Evolutionary conservation across 2,888 invertebrate genomes (phyloP).

Genomic region (Coleophora deauratella): DNA sequence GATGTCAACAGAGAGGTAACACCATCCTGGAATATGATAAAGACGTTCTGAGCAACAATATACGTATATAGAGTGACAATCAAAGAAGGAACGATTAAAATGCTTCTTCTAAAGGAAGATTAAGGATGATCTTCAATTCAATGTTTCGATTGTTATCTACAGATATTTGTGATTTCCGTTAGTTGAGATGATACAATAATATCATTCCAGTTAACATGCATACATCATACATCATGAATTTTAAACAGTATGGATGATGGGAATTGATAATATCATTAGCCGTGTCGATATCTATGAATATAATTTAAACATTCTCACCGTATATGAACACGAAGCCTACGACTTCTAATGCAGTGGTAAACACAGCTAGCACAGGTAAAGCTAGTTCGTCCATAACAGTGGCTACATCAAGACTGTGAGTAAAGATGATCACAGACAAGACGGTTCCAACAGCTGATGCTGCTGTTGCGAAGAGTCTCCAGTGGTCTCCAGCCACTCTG

Average conservation of each 20-base stretch:
- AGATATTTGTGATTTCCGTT: too few species aligned
- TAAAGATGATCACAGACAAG: conserved; percentile 48
- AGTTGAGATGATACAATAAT: too few species aligned
- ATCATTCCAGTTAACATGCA: too few species aligned
- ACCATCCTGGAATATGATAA: conserved; percentile 53
- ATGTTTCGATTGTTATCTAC: too few species aligned
- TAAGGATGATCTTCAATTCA: too few species aligned
- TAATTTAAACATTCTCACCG: conserved; percentile 31
- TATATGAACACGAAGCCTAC: conserved; percentile 64
- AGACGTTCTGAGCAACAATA: too few species aligned
- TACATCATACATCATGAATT: too few species aligned
- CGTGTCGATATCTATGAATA: background rate
- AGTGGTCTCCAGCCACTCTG: conserved; percentile 50
- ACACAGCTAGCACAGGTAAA: conserved; percentile 48
- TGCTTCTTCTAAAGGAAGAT: too few species aligned
- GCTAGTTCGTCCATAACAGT: conserved; percentile 50
- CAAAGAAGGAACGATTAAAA: too few species aligned
- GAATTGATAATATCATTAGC: too few species aligned
- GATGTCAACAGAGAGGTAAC: conserved; percentile 50
- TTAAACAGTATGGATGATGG: too few species aligned
- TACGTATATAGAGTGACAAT: too few species aligned
- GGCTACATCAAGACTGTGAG: conserved; percentile 46
- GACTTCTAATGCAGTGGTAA: conserved; percentile 50
- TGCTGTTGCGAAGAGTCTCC: conserved; percentile 56
- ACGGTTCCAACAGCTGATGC: conserved; percentile 56